Percentiles rank a stretch among this genome's conserved stretches.
Conservation (phyloP, 2,797 vertebrate genomes). For the Phalanger gymnotis region DNA sequence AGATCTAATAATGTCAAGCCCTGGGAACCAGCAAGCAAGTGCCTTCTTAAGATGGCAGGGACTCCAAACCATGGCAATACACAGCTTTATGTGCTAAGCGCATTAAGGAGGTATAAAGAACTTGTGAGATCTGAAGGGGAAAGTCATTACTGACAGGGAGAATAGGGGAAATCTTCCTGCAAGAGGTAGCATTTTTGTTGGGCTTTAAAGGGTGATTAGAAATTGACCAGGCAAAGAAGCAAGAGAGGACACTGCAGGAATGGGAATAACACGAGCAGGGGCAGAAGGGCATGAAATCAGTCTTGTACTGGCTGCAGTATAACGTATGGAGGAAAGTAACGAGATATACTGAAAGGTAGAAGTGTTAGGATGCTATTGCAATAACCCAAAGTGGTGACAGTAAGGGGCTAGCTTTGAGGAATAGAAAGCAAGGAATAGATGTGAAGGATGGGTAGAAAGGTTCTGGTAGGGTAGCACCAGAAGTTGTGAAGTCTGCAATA, state of each 20-base stretch:
- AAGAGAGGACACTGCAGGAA: not conserved
- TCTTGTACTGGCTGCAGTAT: not conserved
- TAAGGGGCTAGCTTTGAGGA: not conserved
- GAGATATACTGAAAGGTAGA: not conserved
- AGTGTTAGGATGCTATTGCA: not conserved
- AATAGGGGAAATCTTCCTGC: not conserved
- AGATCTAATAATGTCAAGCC: not conserved
- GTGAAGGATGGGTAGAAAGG: not conserved
- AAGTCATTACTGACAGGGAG: not conserved
- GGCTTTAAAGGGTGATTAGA: not conserved
- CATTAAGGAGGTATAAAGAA: not conserved
- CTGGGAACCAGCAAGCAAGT: not conserved
- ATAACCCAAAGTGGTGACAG: not conserved
- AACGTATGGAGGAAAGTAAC: not conserved
- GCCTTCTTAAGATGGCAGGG: not conserved
- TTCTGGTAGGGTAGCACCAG: not conserved
- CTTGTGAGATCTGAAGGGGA: not conserved
- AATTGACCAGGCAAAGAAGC: not conserved
- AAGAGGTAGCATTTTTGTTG: not conserved
- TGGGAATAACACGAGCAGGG: not conserved
- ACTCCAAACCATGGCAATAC: not conserved
- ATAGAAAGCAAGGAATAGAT: not conserved
- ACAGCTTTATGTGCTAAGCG: not conserved
- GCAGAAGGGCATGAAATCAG: not conserved
- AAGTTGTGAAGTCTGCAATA: not conserved